Evolutionary conservation across 2,888 invertebrate genomes (phyloP).

Genomic region (Drepana falcataria): DNA sequence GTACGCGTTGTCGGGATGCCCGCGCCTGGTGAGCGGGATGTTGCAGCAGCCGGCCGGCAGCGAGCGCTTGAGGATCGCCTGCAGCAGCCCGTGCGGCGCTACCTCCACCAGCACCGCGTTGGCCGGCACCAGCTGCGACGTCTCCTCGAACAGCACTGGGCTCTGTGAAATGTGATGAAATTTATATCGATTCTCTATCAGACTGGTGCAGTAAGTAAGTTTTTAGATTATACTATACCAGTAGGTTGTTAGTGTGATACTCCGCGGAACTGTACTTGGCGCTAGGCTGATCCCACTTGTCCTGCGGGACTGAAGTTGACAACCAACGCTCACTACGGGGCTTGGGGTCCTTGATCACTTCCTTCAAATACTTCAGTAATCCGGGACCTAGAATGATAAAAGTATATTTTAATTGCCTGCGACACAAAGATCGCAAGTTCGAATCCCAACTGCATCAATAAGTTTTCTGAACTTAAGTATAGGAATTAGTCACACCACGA

Average conservation of each 20-base stretch:
- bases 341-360: constrained; percentile 80
- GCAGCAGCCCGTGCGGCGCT: constrained; percentile 91
- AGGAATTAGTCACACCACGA: no score
- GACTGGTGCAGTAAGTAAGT: no score
- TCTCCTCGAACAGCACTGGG: constrained; percentile 87
- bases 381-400: constrained; percentile 31
- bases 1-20: constrained; percentile 77
- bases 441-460: no score
- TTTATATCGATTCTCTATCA: no score
- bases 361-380: constrained; percentile 75
- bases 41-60: constrained; percentile 80
- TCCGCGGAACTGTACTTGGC: constrained; percentile 83
- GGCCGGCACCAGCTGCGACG: constrained; percentile 83
- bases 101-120: constrained; percentile 90
- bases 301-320: constrained; percentile 85
- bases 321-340: constrained; percentile 85
- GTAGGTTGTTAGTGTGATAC: constrained; percentile 89
- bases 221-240: no score
- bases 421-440: no score
- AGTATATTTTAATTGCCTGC: no score
- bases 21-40: constrained; percentile 85
- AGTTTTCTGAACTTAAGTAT: no score
- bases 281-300: constrained; percentile 25
- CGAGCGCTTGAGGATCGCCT: constrained; percentile 82
- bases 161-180: constrained; percentile 28